Base-by-base conservation (phyloP, 2,797 vertebrate genomes). In the Trachops cirrhosus region DNA sequence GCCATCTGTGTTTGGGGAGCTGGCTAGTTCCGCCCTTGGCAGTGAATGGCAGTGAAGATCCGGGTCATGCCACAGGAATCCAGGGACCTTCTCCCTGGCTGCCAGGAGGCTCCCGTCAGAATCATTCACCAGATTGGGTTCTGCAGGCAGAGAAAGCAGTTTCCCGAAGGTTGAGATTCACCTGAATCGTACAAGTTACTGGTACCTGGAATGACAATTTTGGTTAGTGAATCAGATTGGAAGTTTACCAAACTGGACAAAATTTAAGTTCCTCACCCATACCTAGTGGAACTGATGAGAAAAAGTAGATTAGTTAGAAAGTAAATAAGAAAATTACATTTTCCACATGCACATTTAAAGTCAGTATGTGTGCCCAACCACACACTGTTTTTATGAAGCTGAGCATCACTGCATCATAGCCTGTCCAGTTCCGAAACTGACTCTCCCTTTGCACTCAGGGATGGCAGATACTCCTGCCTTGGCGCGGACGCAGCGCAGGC, bases 301-400 rank as follows among this genome's bases (percentile, higher is more conserved):
- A 94, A 64, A n/a, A 57, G n/a, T 44, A 77, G 68, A 68, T 79
- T 39, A 22, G 21, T 70, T 93, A 64, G 22, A 87, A 92, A 68
- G 44, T 84, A 92, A 44, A 92, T 59, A 12, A 2, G n/a, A 74
- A 84, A 82, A 44, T 34, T 24, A 21, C 26, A 34, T 37, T 48
- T 2, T 15, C 59, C 52, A 32, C 6, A 21, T 11, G 62, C 10
- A 21, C 74, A 29, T 11, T 70, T n/a, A 80, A 68, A 90, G 21
- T 78, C 37, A 24, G 52, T 24, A 24, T 15, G 3, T 5, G 11
- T 44, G 24, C 21, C 46, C 77, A 24, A 18, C 22, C 9, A 34
- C 46, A 86, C 70, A 29, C 19, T 10, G 10, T 86, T 24, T 21
- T 21, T 48, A 32, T 46, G 86, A 70, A 86, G 67, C 24, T 16